Conservation (phyloP, 2,888 invertebrate species). For the Plusia festucae region DNA sequence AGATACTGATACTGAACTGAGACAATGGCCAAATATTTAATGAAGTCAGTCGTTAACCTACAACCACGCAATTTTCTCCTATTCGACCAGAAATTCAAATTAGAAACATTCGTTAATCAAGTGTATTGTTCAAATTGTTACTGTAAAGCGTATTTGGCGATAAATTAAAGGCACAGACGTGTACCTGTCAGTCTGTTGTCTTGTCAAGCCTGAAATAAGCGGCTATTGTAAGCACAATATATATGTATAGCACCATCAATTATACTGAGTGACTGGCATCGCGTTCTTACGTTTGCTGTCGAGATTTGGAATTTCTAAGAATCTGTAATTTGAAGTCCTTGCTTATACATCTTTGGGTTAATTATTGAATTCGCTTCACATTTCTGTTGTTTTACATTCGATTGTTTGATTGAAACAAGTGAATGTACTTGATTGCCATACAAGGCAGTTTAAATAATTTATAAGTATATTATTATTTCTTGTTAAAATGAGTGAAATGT, state of each 20-base stretch:
- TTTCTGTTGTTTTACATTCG: neutral
- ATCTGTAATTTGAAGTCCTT: neutral
- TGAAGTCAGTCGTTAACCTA: neutral
- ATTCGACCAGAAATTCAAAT: constrained; percentile 19
- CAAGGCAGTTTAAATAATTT: neutral
- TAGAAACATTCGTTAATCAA: constrained; percentile 51
- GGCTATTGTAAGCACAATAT: constrained; percentile 35
- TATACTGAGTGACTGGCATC: constrained; percentile 38
- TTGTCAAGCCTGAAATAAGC: constrained; percentile 56
- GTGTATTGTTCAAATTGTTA: constrained; percentile 50
- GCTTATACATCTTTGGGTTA: neutral
- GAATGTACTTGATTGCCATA: neutral
- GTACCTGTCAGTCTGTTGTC: constrained; percentile 58
- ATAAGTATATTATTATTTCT: neutral
- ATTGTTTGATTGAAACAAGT: neutral
- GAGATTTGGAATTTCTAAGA: constrained; percentile 16
- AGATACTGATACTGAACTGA: neutral
- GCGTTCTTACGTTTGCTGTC: constrained; percentile 24
- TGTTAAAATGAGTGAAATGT: neutral
- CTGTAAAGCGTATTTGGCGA: constrained; percentile 51
- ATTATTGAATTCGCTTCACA: neutral
- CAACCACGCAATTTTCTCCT: neutral
- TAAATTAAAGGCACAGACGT: constrained; percentile 55
- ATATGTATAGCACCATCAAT: constrained; percentile 48
- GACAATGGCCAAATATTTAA: too few species aligned